Evolutionary conservation across 2,888 invertebrate genomes (phyloP), one percentile per base, ranked within the genome.

Genomic region (Aphrophora alni): DNA sequence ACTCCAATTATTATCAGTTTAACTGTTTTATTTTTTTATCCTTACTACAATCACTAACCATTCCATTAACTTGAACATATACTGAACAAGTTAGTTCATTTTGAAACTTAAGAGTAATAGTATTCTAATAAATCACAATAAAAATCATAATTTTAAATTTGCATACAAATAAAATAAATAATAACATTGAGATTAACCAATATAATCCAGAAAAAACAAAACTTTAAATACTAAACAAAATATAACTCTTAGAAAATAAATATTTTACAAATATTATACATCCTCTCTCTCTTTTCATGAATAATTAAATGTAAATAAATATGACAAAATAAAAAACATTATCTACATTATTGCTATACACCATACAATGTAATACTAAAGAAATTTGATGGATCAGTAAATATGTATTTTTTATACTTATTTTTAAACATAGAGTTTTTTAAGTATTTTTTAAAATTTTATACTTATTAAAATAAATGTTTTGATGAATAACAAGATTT

Each of bases 11-110:
- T 21, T 12, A 14, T 59, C 21, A 21, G 59, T 59, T 59, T n/a
- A 59, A 59, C 59, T 21, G 59, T 12, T 59, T 59, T 59, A 59
- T 59, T 59, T n/a, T n/a, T n/a, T 59, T 59, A 21, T 12, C 59
- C 21, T 59, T 59, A 59, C 59, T 59, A 59, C 59, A 59, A 59
- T 59, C 59, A 59, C 59, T 59, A 59, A 59, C 59, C 59, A 59
- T 59, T 59, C 59, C 59, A 21, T 59, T 10, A 44, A 44, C 44
- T 44, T 33, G 33, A 33, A 44, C 17, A 14, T 14, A 2, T 21
- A 5, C 14, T 59, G 7, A 59, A 21, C 59, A 21, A 59, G 59
- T 59, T 59, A 21, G 21, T 59, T 21, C 59, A 44, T 21, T 59
- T 3, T 21, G 21, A 21, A 59, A 59, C 59, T 59, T 21, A 59